phyloP scores from a whole-genome alignment of 2,797 vertebrate genomes.

The Xenentodon cancila region DNA sequence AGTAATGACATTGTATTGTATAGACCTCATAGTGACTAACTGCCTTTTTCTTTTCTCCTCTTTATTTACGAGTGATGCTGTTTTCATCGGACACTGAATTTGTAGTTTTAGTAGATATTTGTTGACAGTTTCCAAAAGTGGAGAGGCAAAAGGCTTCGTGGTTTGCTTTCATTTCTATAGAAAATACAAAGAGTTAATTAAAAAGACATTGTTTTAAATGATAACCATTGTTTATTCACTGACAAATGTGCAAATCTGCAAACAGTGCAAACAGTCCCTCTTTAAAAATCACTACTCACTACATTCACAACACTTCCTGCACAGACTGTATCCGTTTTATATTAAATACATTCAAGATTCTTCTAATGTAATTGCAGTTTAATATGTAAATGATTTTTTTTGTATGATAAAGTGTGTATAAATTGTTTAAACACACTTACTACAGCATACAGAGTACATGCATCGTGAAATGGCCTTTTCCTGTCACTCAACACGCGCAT shows the following conservation, averaged over 20 bases:
- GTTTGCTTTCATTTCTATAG: not conserved
- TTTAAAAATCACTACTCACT: not conserved
- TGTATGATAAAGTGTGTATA: not conserved
- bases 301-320: not conserved
- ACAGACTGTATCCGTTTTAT: not conserved
- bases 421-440: not conserved
- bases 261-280: constrained; percentile 10
- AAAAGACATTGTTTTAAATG: not conserved
- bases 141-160: not conserved
- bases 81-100: too few relatives aligned
- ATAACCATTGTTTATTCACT: constrained; percentile 15
- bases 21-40: too few relatives aligned
- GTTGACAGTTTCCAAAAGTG: not conserved
- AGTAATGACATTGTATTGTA: too few relatives aligned
- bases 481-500: not conserved
- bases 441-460: not conserved
- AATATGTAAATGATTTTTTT: not conserved
- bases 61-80: too few relatives aligned
- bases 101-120: too few relatives aligned
- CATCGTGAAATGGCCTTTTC: constrained; percentile 1
- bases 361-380: not conserved
- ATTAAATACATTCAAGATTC: constrained; percentile 1
- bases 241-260: not conserved
- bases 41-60: too few relatives aligned
- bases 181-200: not conserved